phyloP scores from a whole-genome alignment of 2,797 vertebrate genomes.

The Dermochelys coriacea region DNA sequence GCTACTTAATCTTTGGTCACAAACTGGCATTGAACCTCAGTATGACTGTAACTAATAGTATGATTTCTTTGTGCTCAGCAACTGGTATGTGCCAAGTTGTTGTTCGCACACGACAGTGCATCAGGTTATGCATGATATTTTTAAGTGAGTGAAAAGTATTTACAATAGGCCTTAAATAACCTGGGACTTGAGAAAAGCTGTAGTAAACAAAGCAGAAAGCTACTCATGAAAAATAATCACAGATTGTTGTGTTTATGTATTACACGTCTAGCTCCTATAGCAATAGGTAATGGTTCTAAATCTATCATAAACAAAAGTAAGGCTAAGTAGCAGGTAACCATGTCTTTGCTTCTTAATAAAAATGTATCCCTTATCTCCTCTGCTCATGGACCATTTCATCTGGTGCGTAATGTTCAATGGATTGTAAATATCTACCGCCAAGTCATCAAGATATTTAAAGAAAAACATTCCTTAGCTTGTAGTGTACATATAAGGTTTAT shows the following conservation, averaged over 20 bases:
- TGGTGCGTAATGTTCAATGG: background rate
- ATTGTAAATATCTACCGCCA: background rate
- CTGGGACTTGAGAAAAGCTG: background rate
- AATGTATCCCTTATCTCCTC: background rate
- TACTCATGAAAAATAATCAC: background rate
- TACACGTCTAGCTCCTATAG: background rate
- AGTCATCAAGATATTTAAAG: background rate
- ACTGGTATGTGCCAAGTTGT: background rate
- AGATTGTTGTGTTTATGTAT: background rate
- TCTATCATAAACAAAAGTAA: background rate
- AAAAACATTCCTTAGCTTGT: background rate
- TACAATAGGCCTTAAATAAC: background rate
- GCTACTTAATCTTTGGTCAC: background rate
- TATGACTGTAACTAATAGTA: background rate
- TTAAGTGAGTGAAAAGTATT: background rate
- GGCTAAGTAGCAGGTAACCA: background rate
- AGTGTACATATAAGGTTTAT: too few relatives aligned
- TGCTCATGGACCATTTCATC: background rate
- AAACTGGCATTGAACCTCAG: background rate
- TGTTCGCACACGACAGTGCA: background rate
- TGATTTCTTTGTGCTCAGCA: conserved; percentile 29
- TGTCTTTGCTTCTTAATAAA: background rate
- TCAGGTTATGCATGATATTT: accelerated
- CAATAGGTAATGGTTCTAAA: background rate
- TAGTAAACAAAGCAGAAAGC: conserved; percentile 1